Percentiles rank a stretch among this genome's conserved stretches.
Conservation (phyloP, 2,797 vertebrate genomes). For the Pogoniulus pusillus region DNA sequence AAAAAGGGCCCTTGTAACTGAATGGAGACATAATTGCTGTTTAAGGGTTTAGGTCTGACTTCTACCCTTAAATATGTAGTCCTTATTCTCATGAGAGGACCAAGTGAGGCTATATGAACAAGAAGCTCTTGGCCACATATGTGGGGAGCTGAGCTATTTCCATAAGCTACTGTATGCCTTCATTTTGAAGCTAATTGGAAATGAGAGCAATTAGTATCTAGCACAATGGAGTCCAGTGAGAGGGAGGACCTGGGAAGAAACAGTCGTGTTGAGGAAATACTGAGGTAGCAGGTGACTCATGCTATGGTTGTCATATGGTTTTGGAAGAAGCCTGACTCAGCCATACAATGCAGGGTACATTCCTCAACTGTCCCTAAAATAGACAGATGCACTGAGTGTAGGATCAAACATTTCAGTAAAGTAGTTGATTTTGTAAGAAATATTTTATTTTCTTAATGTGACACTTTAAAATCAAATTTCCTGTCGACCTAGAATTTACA, state of each 20-base stretch:
- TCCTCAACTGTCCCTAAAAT: background rate
- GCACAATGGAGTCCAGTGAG: background rate
- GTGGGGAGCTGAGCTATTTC: background rate
- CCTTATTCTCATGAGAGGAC: background rate
- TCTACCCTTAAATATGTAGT: background rate
- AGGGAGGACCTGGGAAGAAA: background rate
- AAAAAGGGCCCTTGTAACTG: background rate
- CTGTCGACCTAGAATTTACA: constrained; percentile 25
- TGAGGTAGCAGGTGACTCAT: background rate
- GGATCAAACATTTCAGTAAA: background rate
- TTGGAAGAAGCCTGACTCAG: background rate
- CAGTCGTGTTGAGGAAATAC: background rate
- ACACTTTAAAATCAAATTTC: constrained; percentile 25
- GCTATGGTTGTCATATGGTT: background rate
- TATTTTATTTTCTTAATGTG: background rate
- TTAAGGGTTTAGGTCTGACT: background rate
- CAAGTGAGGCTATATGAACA: background rate
- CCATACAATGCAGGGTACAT: rapidly evolving
- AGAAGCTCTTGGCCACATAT: background rate
- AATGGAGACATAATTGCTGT: background rate
- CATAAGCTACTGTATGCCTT: background rate
- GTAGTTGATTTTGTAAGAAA: background rate
- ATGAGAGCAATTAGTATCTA: background rate
- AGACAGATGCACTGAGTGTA: background rate
- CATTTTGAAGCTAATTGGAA: background rate